Evolutionary conservation across 1,140 invertebrate species (phyloP).

Genomic region (Pseudomyrmex gracilis): DNA sequence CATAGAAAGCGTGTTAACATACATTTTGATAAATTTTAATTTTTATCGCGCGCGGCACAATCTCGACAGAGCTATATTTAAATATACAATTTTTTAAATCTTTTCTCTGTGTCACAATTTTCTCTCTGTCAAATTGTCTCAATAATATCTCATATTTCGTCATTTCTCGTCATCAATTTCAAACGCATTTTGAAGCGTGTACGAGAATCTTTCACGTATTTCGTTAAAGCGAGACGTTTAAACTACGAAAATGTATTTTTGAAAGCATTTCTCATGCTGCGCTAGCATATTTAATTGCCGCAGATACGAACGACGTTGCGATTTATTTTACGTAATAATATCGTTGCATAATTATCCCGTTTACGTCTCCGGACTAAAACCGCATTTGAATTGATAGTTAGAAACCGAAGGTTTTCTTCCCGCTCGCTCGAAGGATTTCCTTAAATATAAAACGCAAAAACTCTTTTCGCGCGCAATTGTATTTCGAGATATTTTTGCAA

Average conservation of each 20-base stretch:
- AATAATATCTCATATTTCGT: constrained; percentile 17
- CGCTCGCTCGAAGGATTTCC: constrained; percentile 22
- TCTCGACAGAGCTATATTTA: constrained; percentile 14
- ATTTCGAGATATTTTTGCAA: background rate
- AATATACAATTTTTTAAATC: background rate
- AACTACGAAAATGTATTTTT: constrained; percentile 59
- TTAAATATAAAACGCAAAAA: constrained; percentile 22
- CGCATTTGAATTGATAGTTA: constrained; percentile 47
- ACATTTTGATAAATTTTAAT: constrained; percentile 48
- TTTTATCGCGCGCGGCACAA: constrained; percentile 13
- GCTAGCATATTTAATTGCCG: constrained; percentile 68
- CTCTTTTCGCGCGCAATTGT: constrained; percentile 16
- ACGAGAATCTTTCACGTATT: constrained; percentile 18
- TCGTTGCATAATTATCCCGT: constrained; percentile 72
- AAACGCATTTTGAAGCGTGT: constrained; percentile 35
- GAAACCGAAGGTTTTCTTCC: constrained; percentile 21
- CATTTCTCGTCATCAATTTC: constrained; percentile 57
- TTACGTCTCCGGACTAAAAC: constrained; percentile 68
- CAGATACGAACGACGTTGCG: constrained; percentile 71
- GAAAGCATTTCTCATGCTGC: constrained; percentile 70
- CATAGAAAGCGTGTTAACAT: constrained; percentile 33
- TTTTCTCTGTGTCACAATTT: too few species aligned
- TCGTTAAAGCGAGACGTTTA: background rate
- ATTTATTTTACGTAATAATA: constrained; percentile 77
- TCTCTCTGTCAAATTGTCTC: constrained; percentile 13